Base-by-base conservation (phyloP, 2,797 vertebrate species). In the Typhlichthys subterraneus region DNA sequence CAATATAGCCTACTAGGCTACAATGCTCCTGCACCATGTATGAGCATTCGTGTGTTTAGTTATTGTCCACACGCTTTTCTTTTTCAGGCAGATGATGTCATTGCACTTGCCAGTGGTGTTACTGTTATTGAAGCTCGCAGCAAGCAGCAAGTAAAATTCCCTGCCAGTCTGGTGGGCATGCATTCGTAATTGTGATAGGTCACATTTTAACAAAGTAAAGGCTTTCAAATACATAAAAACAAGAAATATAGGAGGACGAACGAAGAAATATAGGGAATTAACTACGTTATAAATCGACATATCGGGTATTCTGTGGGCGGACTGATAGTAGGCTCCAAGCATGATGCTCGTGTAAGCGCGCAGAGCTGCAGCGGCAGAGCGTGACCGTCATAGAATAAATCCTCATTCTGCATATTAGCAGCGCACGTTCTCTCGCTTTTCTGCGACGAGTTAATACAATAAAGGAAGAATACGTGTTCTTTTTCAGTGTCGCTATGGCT, bases 401-500 rank as follows among this genome's bases (percentile, higher is more conserved):
- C 75, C 72, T 67, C 79, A 55, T 69, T 78, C 72, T 81, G 67
- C 63, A 76, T 48, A 59, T 63, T 65, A 59, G 71, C 53, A 50
- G 70, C 56, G 47, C 61, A 62, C 51, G 45, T 64, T 13, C 31
- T 53, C 29, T 63, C 50, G 5, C 72, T 13, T 50, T 7, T 11
- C 31, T 59, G 47, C 19, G 17, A 29, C 53, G 42, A 38, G 46
- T 65, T 46, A 54, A 53, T 12, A 49, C 23, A 45, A 46, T 19
- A 19, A 14, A 52, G 2, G 23, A 69, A 31, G 29, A 10, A 45
- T 2, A 59, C 68, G 78, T 62, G 70, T 29, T 9, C 4, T 57
- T 64, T 19, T 45, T 50, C 8, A 69, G 45, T 2, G 42, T 48
- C 52, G 65, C 65, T 70, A 94, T 94, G 93, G 92, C 91, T 57